Base-by-base conservation (phyloP, 2,797 vertebrate species). In the Melanotaenia maccullochi region DNA sequence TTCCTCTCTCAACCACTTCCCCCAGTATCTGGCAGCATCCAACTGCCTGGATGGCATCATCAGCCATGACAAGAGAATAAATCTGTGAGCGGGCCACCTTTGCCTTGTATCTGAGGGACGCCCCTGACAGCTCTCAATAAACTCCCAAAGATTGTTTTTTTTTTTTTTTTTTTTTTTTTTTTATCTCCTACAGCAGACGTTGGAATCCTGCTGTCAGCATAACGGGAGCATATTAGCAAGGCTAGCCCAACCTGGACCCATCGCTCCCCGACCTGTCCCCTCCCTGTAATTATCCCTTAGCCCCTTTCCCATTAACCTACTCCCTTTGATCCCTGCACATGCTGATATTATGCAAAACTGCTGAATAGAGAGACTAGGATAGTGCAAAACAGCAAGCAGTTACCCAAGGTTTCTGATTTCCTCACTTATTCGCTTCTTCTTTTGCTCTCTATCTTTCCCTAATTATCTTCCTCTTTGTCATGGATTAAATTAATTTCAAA, bases 291-390 rank as follows among this genome's bases (percentile, higher is more conserved):
- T 96, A 96, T 95, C 93, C 90, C 94, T 86, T 86, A 93, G 93
- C 94, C 93, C 88, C 87, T 93, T 94, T 92, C 92, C 93, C 88
- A 94, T 95, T 95, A 96, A 95, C 95, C 93, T 95, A 92, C 93
- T 95, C 89, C 89, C 93, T 97, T 96, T 96, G 96, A 96, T 97
- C 95, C 96, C 90, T 42, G 66, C 74, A 65, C 90, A 90, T 95
- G 93, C 90, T 91, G 90, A 93, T 92, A 96, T 95, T 95, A 96
- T 94, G 94, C 91, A 96, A 97, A 96, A 97, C 93, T 95, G 91
- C 87, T 93, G 95, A 88, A 94, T 94, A 84, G 87, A 86, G 93
- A 89, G 85, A 88, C 89, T 92, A 83, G 91, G 91, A 91, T 93
- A 81, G 94, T 92, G 85, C 86, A 85, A 92, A 89, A 90, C 86